Base-by-base conservation (phyloP, 2,113 vertebrate species). In the Myrmecophaga tridactyla region DNA sequence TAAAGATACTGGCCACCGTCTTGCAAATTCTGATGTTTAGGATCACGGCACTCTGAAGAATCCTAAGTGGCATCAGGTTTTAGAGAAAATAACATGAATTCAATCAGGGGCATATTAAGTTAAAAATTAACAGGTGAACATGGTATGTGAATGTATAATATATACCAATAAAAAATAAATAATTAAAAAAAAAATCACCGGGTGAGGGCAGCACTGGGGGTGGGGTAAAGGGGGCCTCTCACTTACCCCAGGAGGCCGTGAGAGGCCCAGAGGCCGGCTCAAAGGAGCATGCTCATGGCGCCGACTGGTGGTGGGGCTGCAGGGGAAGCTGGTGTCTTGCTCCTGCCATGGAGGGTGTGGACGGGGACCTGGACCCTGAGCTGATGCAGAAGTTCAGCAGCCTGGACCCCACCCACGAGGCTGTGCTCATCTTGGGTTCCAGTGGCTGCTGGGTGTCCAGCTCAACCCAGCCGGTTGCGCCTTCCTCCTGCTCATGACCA, bases 401-500 rank as follows among this genome's bases (percentile, higher is more conserved):
- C 98, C 97, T 99, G 98, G 99, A 99, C 70, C 99, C 99, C 95
- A 99, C 99, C 93, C 99, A 99, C 98, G 99, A 99, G 98, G 99
- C 99, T 98, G 98, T 99, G 92, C 98, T 63, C 99, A 99, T 76
- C 98, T 99, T 29, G 99, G 99, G 98, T 99, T 99, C 88, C 99
- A 99, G 97, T 98, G 99, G 93, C n/a, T 99, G 82, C 98, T 99
- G 86, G 99, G 99, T 53, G 99, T 99, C 90, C 99, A 99, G 97
- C 98, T 99, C 73, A 99, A 99, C 97, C 99, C 99, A 18, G 99
- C 99, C 82, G 99, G 99, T 95, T 99, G 99, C 98, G 99, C 99
- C 92, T 99, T 99, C 98, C 99, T 99, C 98, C 98, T 99, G 98
- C 99, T 99, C 98, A 99, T 99, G 99, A 99, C 99, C 97, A 99